These are phyloP conservation scores for Ommatoiulus sabulosus DNA, from an alignment of 2,888 invertebrate genomes.

Conservation along the genomic window DNA sequence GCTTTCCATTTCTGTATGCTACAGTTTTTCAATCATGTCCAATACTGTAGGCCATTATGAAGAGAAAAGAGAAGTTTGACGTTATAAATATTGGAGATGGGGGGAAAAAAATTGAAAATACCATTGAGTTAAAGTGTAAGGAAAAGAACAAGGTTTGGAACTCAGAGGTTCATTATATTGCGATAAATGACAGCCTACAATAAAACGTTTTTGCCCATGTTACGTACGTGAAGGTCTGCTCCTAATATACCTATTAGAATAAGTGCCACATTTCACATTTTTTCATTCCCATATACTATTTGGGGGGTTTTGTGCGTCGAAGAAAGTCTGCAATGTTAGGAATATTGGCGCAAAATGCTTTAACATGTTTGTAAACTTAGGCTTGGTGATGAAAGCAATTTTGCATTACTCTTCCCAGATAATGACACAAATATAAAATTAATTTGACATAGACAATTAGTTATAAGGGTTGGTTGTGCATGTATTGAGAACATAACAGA, in stretches of 20 bases:
- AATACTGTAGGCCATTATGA: background rate
- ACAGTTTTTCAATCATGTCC: background rate
- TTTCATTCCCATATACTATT: too few species aligned
- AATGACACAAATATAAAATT: too few species aligned
- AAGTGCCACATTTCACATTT: too few species aligned
- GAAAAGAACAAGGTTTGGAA: background rate
- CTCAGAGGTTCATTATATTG: background rate
- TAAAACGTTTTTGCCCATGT: background rate
- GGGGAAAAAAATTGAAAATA: background rate
- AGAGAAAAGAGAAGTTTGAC: background rate
- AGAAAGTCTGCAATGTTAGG: too few species aligned
- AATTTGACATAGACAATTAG: too few species aligned
- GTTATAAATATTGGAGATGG: background rate
- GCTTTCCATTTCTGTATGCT: background rate
- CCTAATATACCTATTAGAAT: background rate
- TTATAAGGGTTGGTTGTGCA: too few species aligned
- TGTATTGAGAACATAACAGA: too few species aligned
- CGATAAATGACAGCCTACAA: background rate
- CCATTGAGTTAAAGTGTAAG: background rate
- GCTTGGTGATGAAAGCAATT: too few species aligned
- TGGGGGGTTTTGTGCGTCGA: too few species aligned
- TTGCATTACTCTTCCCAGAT: too few species aligned
- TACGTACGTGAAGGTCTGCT: slow-evolving; percentile 38
- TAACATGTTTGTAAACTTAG: too few species aligned
- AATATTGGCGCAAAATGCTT: too few species aligned